Base-by-base conservation (phyloP, 1,140 invertebrate genomes). In the Trissolcus basalis region DNA sequence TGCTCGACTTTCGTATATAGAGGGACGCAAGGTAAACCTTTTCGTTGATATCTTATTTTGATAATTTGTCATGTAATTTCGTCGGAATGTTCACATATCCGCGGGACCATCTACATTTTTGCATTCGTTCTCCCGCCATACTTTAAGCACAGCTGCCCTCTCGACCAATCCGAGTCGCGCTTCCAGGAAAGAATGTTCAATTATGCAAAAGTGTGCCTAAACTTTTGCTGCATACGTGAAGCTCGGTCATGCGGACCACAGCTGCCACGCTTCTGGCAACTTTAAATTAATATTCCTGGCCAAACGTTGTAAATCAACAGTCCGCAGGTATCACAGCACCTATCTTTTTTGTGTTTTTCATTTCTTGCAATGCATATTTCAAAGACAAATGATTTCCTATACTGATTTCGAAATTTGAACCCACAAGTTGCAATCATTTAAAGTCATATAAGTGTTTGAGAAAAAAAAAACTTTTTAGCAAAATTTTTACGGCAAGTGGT, bases 261-360 rank as follows among this genome's bases (percentile, higher is more conserved):
- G 71, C 77, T 71, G 67, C 73, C 70, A 77, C 56, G 61, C 59
- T 74, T 55, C 58, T 55, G 15, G 43, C 19, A 82, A 84, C 79
- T 84, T 83, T 83, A 80, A 85, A 85, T 85, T 85, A 86, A 85
- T 85, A 85, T 84, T 83, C 77, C 56, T 77, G 64, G 72, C 76
- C 70, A 80, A 83, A 81, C 81, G 80, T 84, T 82, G 81, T 85
- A 85, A 85, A 85, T 85, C 82, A 85, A 83, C 78, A 74, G 58
- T 53, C 61, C 48, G 47, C 51, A 71, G 72, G 50, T 67, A 71
- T 70, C 73, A 70, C 50, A 19, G 51, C 43, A 41, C 32, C 50
- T 54, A 55, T 70, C 65, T 56, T 56, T 50, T 19, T 1, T 14
- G 19, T 33, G 35, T 44, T 65, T 73, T 63, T 51, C 43, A 16